These are phyloP conservation scores for Echiichthys vipera DNA, from an alignment of 2,797 vertebrate genomes.

Conservation along the genomic window DNA sequence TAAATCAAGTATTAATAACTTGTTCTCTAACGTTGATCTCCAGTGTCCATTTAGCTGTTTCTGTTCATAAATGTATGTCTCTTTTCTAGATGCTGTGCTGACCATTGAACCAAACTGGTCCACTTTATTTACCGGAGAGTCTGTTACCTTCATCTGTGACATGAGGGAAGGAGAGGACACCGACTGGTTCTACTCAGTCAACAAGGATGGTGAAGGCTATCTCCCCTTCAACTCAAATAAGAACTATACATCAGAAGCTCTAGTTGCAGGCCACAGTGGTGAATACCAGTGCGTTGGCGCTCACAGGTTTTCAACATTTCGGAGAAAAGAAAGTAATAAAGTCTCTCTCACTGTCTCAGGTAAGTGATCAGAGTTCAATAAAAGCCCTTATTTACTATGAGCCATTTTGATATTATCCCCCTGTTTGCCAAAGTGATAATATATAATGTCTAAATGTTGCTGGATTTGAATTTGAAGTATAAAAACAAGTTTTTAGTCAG, in stretches of 20 bases:
- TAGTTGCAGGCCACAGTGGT: rapidly evolving
- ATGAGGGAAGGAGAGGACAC: neutral
- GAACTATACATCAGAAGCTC: rapidly evolving
- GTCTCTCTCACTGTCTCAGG: slow-evolving; percentile 14
- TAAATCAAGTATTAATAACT: too few relatives aligned
- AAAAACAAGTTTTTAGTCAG: too few relatives aligned
- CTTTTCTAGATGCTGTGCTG: slow-evolving; percentile 9
- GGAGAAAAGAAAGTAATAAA: neutral
- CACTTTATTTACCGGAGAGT: neutral
- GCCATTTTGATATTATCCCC: too few relatives aligned
- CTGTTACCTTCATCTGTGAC: slow-evolving; percentile 11
- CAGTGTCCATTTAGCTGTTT: too few relatives aligned
- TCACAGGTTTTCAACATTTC: rapidly evolving
- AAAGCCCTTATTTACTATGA: too few relatives aligned
- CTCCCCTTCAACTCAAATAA: rapidly evolving
- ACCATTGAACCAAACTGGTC: slow-evolving; percentile 8
- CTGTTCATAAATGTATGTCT: too few relatives aligned
- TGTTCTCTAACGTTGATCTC: too few relatives aligned
- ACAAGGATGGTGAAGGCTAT: rapidly evolving
- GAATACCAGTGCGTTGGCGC: neutral
- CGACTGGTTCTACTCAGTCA: neutral
- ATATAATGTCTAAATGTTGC: too few relatives aligned
- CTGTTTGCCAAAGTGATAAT: too few relatives aligned
- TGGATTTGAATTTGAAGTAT: too few relatives aligned
- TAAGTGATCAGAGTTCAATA: too few relatives aligned